These are phyloP conservation scores for Dermolepida albohirtum DNA, from an alignment of 2,888 invertebrate genomes.

Conservation along the genomic window DNA sequence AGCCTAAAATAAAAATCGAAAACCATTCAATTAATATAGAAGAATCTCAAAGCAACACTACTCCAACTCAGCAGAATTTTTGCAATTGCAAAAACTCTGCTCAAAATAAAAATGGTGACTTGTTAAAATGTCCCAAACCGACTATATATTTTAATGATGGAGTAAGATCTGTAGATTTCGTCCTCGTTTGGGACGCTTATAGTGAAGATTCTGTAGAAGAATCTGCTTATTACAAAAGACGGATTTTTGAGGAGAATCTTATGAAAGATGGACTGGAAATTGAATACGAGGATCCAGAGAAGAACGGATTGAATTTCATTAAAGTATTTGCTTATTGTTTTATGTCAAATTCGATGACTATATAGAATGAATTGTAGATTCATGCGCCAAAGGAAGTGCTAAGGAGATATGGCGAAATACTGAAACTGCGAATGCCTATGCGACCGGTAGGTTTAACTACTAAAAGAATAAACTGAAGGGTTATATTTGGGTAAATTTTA, in stretches of 20 bases:
- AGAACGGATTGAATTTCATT: constrained; percentile 79
- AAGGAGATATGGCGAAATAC: constrained; percentile 88
- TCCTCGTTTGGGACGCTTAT: constrained; percentile 79
- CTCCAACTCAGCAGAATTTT: neutral
- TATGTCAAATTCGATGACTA: constrained; percentile 8
- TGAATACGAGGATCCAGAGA: constrained; percentile 76
- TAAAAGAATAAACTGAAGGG: neutral
- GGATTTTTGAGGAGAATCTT: constrained; percentile 79
- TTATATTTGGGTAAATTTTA: constrained; percentile 42
- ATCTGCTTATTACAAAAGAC: constrained; percentile 66
- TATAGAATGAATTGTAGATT: constrained; percentile 69
- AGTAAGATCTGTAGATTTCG: constrained; percentile 79
- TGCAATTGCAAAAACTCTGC: constrained; percentile 43
- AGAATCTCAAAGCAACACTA: neutral
- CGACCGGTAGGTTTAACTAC: constrained; percentile 73
- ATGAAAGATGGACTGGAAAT: constrained; percentile 79
- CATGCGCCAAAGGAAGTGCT: constrained; percentile 88
- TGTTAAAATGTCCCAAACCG: constrained; percentile 62
- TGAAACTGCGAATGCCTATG: constrained; percentile 95
- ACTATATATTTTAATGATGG: constrained; percentile 79
- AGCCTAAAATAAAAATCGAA: too few species aligned
- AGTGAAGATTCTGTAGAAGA: constrained; percentile 66
- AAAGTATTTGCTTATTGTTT: constrained; percentile 67
- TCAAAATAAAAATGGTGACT: constrained; percentile 28
- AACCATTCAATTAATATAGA: neutral